Evolutionary conservation across 2,113 vertebrate species (phyloP), one percentile per base, ranked within the genome.

Genomic region (Calidris pygmaea): DNA sequence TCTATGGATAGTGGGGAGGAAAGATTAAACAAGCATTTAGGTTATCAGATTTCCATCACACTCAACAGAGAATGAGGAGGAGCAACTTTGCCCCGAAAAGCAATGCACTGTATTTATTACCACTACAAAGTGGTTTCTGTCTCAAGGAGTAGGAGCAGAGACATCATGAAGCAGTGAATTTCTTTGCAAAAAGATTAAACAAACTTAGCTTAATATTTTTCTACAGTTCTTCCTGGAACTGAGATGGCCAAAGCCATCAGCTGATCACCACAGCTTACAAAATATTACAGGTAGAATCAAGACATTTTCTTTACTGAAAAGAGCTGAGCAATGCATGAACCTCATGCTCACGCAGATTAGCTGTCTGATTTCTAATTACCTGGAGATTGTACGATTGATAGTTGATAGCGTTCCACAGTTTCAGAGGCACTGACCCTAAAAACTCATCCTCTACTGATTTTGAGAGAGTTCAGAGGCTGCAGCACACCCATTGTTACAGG

Each of bases 11-110:
- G 6, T 14, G 32, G 27, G 34, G 72, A 94, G 65, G 55, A 92
- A 96, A 95, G 85, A 85, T 71, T 83, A 86, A 87, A 76, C 12
- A 83, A 62, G 34, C 23, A 41, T 76, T 85, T 52, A 32, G 16
- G 14, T 32, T 87, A 81, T 93, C 68, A 84, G 84, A 92, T 93
- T 95, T 90, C 56, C 35, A 65, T 89, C 84, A 58, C 23, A 24
- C 45, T 91, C 70, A 47, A 52, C 35, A 86, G 75, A 78, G 39
- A 72, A 78, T 29, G 6, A 94, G 47, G n/a, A 83, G 71, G 68
- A 90, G 20, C n/a, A 68, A 45, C 52, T 74, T 93, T 81, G 52
- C 30, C 24, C 48, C 60, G 71, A 48, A 89, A 90, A 93, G 47
- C 19, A 94, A 59, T 27, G 67, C 39, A 50, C 14, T 62, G 26